Base-by-base conservation (phyloP, 2,797 vertebrate species). In the Schizopygopsis pylzovi region DNA sequence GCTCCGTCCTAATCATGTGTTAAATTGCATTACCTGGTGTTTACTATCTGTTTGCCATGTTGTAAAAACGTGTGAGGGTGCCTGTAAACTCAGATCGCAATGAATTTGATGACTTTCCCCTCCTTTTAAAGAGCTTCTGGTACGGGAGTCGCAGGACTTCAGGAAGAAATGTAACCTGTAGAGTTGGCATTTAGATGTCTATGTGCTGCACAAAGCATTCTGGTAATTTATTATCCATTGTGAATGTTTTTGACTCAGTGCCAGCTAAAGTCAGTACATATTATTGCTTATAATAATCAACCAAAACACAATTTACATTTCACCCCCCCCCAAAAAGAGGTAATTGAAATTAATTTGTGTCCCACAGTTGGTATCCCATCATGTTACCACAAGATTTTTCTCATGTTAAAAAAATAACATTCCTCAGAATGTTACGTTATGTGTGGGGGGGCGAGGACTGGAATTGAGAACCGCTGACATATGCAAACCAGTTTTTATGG, bases 31-130 rank as follows among this genome's bases (percentile, higher is more conserved):
- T 87, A 68, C 90, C 91, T 91, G 89, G 92, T 93, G 94, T 96
- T 96, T 94, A 95, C 92, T 92, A 92, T 93, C 93, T 95, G 93
- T 94, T 94, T 91, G 91, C 90, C 63, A 28, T 91, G 92, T 90
- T 94, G 94, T 95, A 93, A 95, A 95, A 95, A 94, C 86, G 92
- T 93, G 94, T 93, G 92, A 94, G 93, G 89, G 81, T 86, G 91
- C 93, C 95, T 84, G 90, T 95, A 95, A 95, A 95, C 87, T 87
- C 33, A 76, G 63, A 88, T 92, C 87, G 73, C 89, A 82, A 75
- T 90, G 52, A 79, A 77, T 86, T 83, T 77, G 79, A 84, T 72
- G 85, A 81, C 47, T 71, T 81, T 73, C 43, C 79, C 49, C 65
- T 75, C 33, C 45, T 85, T 71, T 67, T 72, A 54, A 78, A 79